Conservation (phyloP, 2,888 invertebrate species). For the Periphyllus acericola region DNA sequence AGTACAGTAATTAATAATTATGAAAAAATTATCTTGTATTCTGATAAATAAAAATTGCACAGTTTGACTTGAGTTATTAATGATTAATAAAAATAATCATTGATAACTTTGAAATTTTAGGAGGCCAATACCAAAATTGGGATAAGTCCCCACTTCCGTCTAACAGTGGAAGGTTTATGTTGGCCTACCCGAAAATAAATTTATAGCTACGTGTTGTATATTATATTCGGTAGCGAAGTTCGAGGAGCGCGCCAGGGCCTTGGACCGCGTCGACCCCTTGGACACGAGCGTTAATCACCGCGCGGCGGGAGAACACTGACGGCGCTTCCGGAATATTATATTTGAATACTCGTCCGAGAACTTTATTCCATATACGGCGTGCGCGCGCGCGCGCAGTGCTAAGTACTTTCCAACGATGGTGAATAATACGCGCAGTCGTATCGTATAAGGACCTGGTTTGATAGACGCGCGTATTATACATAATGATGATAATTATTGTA, state of each 20-base stretch:
- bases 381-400: background rate
- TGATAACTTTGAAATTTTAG: too few species aligned
- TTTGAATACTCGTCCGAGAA: constrained; percentile 42
- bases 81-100: too few species aligned
- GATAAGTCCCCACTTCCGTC: too few species aligned
- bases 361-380: constrained; percentile 45
- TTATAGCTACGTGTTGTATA: background rate
- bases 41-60: too few species aligned
- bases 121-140: too few species aligned
- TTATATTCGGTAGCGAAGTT: constrained; percentile 1
- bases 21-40: too few species aligned
- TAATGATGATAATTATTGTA: background rate
- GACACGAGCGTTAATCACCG: constrained; percentile 25
- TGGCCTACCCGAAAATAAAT: too few species aligned
- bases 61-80: too few species aligned
- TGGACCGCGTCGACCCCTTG: constrained; percentile 42
- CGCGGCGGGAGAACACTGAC: background rate
- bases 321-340: constrained; percentile 19
- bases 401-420: constrained; percentile 5
- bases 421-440: background rate
- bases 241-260: background rate
- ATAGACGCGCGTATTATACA: constrained; percentile 11
- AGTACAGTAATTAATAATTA: too few species aligned
- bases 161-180: too few species aligned
- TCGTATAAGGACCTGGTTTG: constrained; percentile 43